Evolutionary conservation across 2,888 invertebrate species (phyloP).

Genomic region (Campopleginae sp.): DNA sequence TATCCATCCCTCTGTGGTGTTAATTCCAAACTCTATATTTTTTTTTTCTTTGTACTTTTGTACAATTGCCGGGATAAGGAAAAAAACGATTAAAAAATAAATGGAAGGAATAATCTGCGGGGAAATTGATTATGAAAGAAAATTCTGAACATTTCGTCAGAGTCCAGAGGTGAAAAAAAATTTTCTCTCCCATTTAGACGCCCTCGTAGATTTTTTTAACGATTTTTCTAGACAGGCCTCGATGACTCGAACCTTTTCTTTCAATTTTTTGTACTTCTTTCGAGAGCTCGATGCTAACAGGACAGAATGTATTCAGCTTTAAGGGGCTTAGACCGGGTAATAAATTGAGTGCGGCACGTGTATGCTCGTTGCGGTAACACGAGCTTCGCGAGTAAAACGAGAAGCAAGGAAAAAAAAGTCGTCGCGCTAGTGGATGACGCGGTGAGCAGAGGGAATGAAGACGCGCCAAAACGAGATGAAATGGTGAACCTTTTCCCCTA

Average conservation of each 20-base stretch:
- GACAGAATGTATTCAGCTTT: not conserved
- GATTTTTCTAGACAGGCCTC: not conserved
- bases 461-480: constrained; percentile 31
- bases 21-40: constrained; percentile 53
- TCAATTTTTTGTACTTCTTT: not conserved
- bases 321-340: constrained; percentile 26
- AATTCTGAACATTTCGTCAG: not conserved
- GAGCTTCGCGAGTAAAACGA: constrained; percentile 32
- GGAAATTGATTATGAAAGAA: not conserved
- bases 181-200: not conserved
- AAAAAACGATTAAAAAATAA: not conserved
- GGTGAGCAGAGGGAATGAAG: constrained; percentile 24
- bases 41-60: not conserved
- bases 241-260: not conserved
- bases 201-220: not conserved
- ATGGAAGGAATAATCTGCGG: not conserved
- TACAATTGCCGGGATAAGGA: not conserved
- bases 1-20: constrained; percentile 36
- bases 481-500: constrained; percentile 8
- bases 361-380: constrained; percentile 35
- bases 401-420: constrained; percentile 17
- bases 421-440: constrained; percentile 18
- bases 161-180: not conserved
- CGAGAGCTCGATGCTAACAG: not conserved
- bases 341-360: constrained; percentile 42